phyloP scores from a whole-genome alignment of 1,140 invertebrate genomes.

The Diorhabda elongata region DNA sequence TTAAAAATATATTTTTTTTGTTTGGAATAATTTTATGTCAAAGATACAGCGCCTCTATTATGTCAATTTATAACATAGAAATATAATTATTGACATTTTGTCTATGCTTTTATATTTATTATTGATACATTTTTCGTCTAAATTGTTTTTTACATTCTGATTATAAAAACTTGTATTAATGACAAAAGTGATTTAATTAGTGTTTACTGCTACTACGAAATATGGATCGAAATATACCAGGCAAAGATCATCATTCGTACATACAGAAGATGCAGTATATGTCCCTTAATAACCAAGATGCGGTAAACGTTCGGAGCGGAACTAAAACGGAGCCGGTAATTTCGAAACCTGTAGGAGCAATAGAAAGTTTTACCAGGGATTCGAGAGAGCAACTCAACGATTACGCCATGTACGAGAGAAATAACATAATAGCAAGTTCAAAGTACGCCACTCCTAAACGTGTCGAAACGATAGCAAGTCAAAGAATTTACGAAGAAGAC shows the following conservation, averaged over 20 bases:
- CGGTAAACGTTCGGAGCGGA: slow-evolving; percentile 36
- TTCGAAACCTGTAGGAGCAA: slow-evolving; percentile 48
- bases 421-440: slow-evolving; percentile 65
- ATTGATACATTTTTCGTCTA: too few species aligned
- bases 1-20: too few species aligned
- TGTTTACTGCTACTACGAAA: not conserved
- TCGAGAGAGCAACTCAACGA: slow-evolving; percentile 45
- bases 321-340: slow-evolving; percentile 25
- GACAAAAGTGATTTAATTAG: too few species aligned
- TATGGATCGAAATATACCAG: slow-evolving; percentile 10
- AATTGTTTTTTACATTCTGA: too few species aligned
- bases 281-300: slow-evolving; percentile 30
- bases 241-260: slow-evolving; percentile 25
- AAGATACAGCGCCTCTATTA: too few species aligned
- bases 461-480: slow-evolving; percentile 52
- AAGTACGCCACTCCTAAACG: slow-evolving; percentile 73
- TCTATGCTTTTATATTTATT: too few species aligned
- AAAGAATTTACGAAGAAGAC: slow-evolving; percentile 37
- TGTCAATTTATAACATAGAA: too few species aligned
- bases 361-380: slow-evolving; percentile 53
- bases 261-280: slow-evolving; percentile 39
- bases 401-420: slow-evolving; percentile 62
- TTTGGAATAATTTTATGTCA: too few species aligned
- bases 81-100: too few species aligned
- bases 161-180: too few species aligned